Evolutionary conservation across 2,888 invertebrate species (phyloP), one percentile per base, ranked within the genome.

Genomic region (Cataglyphis altisquamis): DNA sequence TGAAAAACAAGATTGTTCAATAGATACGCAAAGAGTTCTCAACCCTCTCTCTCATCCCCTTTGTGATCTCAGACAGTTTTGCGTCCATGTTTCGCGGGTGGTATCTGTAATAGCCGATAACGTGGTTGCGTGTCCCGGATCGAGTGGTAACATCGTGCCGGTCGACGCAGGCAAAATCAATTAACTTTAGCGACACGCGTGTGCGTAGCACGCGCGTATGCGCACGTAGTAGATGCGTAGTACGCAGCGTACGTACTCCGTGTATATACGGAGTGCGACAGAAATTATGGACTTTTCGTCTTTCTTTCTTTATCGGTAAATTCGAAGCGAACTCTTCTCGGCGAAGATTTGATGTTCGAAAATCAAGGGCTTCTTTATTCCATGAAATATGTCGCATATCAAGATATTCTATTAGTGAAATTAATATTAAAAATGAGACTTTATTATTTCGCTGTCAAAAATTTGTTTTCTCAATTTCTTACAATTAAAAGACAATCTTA

Each of bases 121-220:
- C 84, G 89, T 75, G 87, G 85, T 88, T 85, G 83, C 80, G 3
- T 41, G 83, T 78, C 82, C 63, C 66, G 88, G 88, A 92, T 91
- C 92, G 92, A 90, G 86, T 88, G 85, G 87, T 88, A 90, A 90
- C 90, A 89, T 89, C 87, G 89, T 86, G 86, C 82, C 89, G 86
- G 82, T 86, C 86, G 89, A 87, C 90, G 87, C 91, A 91, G 91
- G 91, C 89, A 87, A 94, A 94, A 93, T 94, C 93, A 94, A 94
- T 94, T 94, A 94, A 93, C 91, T 92, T 45, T 86, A 85, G 86
- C 82, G 86, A 84, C 88, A 82, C 83, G 84, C 66, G 82, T 57
- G 66, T 70, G 77, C 57, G 57, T 60, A 80, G 32, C 78, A 29
- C 87, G 85, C 87, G 86, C 57, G 57, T 87, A 86, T 82, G 83